Conservation (phyloP, 2,113 vertebrate genomes). For the Semnornis frantzii region DNA sequence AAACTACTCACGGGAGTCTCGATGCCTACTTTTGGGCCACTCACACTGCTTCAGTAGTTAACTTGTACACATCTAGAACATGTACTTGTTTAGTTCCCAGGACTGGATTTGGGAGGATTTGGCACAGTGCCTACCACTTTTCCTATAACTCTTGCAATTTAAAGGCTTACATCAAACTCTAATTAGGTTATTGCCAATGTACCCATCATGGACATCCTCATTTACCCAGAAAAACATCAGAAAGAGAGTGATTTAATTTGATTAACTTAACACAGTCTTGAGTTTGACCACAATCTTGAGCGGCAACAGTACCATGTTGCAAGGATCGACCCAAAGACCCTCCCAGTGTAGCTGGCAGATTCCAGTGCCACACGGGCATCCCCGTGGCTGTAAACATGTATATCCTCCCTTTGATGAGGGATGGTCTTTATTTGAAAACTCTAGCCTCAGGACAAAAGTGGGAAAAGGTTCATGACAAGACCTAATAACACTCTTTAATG, state of each 20-base stretch:
- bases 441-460: not conserved
- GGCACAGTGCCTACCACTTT: not conserved
- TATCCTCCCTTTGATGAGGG: not conserved
- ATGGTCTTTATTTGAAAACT: not conserved
- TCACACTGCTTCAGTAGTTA: not conserved
- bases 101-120: not conserved
- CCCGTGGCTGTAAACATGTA: accelerated
- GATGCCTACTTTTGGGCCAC: too few relatives aligned
- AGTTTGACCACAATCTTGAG: not conserved
- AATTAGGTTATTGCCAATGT: not conserved
- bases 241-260: not conserved
- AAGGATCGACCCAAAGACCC: not conserved
- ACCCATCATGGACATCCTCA: not conserved
- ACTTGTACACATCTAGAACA: not conserved
- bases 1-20: not conserved
- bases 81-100: not conserved
- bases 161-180: not conserved
- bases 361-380: not conserved
- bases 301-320: not conserved
- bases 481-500: not conserved
- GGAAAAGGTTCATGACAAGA: not conserved
- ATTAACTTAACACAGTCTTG: not conserved
- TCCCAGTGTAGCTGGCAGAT: not conserved
- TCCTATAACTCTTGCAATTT: not conserved
- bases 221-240: not conserved